Conservation (phyloP, 2,113 vertebrate species). For the Atractosteus spatula region DNA sequence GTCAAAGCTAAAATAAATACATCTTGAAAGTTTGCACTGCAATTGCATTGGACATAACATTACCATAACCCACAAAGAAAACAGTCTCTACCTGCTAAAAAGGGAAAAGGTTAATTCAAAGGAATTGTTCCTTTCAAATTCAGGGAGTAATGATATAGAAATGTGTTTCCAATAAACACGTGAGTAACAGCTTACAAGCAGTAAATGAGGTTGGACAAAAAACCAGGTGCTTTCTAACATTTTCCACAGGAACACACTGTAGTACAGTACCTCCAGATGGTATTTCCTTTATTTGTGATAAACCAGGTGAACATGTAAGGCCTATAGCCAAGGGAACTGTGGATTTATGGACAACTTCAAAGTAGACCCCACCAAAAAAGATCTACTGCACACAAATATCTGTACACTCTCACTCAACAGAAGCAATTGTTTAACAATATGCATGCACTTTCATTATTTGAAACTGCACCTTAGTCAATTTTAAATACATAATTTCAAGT, state of each 20-base stretch:
- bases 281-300: neutral
- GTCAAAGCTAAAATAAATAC: no score
- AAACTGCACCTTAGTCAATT: no score
- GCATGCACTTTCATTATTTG: no score
- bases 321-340: neutral
- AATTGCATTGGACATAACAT: no score
- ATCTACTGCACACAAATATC: neutral
- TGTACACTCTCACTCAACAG: neutral
- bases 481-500: no score
- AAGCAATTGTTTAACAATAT: neutral
- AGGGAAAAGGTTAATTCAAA: no score
- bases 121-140: no score
- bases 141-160: neutral
- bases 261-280: neutral
- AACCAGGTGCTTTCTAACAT: neutral
- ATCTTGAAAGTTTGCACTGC: no score
- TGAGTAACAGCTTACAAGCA: neutral
- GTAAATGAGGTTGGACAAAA: neutral
- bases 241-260: neutral
- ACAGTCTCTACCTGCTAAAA: no score
- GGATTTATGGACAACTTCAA: neutral
- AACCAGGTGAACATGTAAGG: slow-evolving; percentile 1
- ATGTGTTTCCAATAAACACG: neutral
- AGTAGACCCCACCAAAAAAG: neutral
- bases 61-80: no score